Percentiles rank a stretch among this genome's conserved stretches.
phyloP scores from a whole-genome alignment of 2,888 invertebrate species.

The Zygothrica quintamaculata region DNA sequence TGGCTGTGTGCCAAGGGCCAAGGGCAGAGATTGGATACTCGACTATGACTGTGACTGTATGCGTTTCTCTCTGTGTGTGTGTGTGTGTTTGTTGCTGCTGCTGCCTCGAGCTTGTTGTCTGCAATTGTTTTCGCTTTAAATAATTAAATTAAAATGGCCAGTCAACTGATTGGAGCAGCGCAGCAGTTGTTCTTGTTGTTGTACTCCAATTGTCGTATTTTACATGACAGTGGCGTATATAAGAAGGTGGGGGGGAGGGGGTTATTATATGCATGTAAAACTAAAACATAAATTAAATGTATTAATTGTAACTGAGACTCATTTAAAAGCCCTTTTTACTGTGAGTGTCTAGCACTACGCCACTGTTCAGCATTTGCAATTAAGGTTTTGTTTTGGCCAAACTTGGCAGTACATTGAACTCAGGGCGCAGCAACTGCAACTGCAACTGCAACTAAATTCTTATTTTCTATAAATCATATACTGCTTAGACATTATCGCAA shows the following conservation, averaged over 20 bases:
- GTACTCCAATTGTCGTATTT: conserved; percentile 25
- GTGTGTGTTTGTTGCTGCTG: conserved; percentile 8
- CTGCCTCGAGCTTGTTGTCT: conserved; percentile 30
- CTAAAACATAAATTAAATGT: too few relatives aligned
- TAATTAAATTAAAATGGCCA: conserved; percentile 77
- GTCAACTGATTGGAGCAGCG: conserved; percentile 66
- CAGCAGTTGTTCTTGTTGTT: conserved; percentile 18
- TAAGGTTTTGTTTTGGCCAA: conserved; percentile 33
- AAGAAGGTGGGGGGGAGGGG: not conserved
- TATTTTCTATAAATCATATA: conserved; percentile 69
- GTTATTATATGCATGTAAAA: not conserved
- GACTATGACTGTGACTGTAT: conserved; percentile 4
- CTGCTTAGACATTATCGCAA: conserved; percentile 68
- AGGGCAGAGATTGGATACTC: conserved; percentile 22
- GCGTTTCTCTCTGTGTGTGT: conserved; percentile 1
- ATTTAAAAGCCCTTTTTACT: too few relatives aligned
- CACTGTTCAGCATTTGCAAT: conserved; percentile 24
- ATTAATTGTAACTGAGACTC: too few relatives aligned
- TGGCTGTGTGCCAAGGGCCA: conserved; percentile 65
- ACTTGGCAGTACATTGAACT: conserved; percentile 53
- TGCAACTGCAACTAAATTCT: conserved; percentile 29
- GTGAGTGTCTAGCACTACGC: not conserved
- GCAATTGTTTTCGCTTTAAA: conserved; percentile 78
- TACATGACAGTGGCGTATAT: conserved; percentile 30
- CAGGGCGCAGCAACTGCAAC: conserved; percentile 10